Conservation (phyloP, 2,888 invertebrate genomes). For the Trichogramma dendrolimi region DNA sequence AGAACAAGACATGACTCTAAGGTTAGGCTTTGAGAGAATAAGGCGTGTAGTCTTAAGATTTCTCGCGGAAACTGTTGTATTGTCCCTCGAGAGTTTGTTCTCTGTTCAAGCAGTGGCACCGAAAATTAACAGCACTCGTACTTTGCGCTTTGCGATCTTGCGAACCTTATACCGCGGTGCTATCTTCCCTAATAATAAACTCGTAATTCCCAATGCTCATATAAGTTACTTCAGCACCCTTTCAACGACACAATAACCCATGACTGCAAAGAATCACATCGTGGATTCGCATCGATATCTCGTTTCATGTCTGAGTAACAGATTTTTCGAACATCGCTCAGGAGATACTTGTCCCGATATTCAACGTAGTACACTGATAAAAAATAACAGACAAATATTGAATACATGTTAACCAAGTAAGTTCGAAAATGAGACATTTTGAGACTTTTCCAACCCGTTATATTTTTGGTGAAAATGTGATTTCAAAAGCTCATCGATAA, state of each 20-base stretch:
- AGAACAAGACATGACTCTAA: neutral
- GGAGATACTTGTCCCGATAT: too few species aligned
- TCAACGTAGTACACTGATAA: too few species aligned
- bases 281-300: neutral
- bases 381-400: too few species aligned
- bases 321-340: too few species aligned
- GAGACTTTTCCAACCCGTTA: too few species aligned
- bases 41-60: slow-evolving; percentile 43
- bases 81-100: slow-evolving; percentile 43
- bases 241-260: slow-evolving; percentile 49
- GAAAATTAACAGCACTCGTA: slow-evolving; percentile 47
- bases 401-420: too few species aligned
- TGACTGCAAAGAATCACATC: slow-evolving; percentile 39
- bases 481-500: too few species aligned
- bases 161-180: slow-evolving; percentile 38
- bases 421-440: too few species aligned
- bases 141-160: slow-evolving; percentile 41
- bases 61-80: slow-evolving; percentile 31
- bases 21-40: slow-evolving; percentile 32
- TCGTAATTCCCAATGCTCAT: slow-evolving; percentile 52
- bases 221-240: slow-evolving; percentile 48
- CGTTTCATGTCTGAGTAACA: neutral
- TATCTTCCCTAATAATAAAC: slow-evolving; percentile 52
- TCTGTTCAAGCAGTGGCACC: slow-evolving; percentile 34
- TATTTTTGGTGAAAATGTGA: too few species aligned